These are phyloP conservation scores for Drosophila tripunctata DNA, from an alignment of 2,888 invertebrate species.

Conservation along the genomic window DNA sequence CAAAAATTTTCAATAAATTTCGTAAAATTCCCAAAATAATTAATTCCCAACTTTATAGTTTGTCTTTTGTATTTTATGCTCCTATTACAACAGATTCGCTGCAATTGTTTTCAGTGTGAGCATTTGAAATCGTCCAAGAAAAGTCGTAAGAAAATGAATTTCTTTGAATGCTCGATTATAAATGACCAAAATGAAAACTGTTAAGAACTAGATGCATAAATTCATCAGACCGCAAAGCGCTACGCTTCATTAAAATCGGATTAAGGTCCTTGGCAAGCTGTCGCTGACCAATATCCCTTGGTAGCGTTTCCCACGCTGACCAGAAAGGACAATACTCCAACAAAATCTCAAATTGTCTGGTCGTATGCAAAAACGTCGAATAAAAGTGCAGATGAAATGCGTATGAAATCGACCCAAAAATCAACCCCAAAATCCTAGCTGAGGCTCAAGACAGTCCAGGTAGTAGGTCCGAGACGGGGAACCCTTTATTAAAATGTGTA, in stretches of 20 bases:
- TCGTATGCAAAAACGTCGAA: conserved; percentile 65
- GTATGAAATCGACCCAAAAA: conserved; percentile 62
- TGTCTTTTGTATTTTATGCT: too few relatives aligned
- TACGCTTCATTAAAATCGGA: conserved; percentile 84
- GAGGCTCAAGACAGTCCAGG: conserved; percentile 26
- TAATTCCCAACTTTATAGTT: too few relatives aligned
- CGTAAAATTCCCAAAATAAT: too few relatives aligned
- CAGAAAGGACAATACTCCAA: conserved; percentile 37
- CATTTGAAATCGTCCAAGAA: conserved; percentile 10
- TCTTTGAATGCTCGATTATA: conserved; percentile 19
- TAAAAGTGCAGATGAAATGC: conserved; percentile 57
- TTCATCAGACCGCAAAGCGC: conserved; percentile 81
- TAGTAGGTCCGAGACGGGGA: conserved; percentile 36
- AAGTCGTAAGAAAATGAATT: conserved; percentile 11
- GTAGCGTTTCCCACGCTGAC: conserved; percentile 79
- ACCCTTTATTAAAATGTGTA: conserved; percentile 60
- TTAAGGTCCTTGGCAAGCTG: conserved; percentile 71
- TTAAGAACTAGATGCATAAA: conserved; percentile 32
- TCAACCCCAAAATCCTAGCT: conserved; percentile 47
- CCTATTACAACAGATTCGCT: too few relatives aligned
- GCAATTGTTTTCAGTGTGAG: not conserved
- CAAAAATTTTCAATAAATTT: too few relatives aligned
- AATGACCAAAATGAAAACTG: conserved; percentile 32
- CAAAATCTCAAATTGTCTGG: conserved; percentile 40
- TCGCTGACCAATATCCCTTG: conserved; percentile 58